Percentiles rank a stretch among this genome's conserved stretches.
These are phyloP conservation scores for Lithobates pipiens DNA, from an alignment of 2,797 vertebrate genomes.

Conservation along the genomic window DNA sequence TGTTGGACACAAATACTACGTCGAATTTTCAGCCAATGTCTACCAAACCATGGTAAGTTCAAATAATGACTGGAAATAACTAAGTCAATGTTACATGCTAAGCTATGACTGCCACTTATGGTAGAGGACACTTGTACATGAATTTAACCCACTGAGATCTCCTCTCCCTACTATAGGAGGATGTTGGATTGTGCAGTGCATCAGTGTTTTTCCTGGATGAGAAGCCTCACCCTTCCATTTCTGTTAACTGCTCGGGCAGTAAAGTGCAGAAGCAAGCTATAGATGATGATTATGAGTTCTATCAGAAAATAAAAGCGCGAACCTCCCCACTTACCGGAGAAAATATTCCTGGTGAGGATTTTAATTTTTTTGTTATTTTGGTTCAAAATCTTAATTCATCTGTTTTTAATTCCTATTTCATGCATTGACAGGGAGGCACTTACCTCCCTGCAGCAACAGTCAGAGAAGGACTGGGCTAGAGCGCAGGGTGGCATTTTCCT, in stretches of 20 bases:
- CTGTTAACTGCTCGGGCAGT: conserved; percentile 65
- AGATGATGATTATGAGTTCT: conserved; percentile 69
- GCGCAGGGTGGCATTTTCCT: too few relatives aligned
- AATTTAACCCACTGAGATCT: background rate
- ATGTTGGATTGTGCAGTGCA: conserved; percentile 71
- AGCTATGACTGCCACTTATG: background rate
- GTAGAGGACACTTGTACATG: background rate
- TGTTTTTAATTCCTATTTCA: too few relatives aligned
- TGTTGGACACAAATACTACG: conserved; percentile 55
- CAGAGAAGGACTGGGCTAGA: too few relatives aligned
- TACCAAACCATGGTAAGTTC: conserved; percentile 43
- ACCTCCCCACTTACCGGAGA: conserved; percentile 59
- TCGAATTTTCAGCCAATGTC: conserved; percentile 48
- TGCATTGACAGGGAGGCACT: too few relatives aligned
- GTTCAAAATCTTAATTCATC: background rate
- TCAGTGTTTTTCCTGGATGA: conserved; percentile 69
- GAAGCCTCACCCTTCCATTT: conserved; percentile 68
- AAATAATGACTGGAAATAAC: background rate
- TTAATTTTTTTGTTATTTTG: background rate
- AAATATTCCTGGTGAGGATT: conserved; percentile 74
- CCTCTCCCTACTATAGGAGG: conserved; percentile 63
- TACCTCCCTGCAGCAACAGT: too few relatives aligned
- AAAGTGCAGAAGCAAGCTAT: conserved; percentile 58
- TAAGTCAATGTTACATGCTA: background rate
- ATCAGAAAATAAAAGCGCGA: conserved; percentile 67